Conservation (phyloP, 2,888 invertebrate genomes). For the Entomobrya multifasciata region DNA sequence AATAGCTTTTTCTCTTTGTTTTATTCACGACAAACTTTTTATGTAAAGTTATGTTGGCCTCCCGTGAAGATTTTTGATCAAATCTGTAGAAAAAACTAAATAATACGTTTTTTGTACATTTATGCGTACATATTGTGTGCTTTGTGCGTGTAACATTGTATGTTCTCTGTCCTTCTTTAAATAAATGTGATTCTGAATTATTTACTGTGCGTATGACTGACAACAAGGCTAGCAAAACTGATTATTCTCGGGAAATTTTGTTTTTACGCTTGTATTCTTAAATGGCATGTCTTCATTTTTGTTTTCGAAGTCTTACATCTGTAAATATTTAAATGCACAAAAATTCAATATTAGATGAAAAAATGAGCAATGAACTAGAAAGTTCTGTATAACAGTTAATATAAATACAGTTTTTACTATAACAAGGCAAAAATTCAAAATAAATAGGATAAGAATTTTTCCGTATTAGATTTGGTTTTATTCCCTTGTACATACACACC, state of each 20-base stretch:
- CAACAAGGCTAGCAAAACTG: background rate
- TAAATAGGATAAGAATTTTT: too few relatives aligned
- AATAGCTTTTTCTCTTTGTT: slow-evolving; percentile 7
- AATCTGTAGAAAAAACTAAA: too few relatives aligned
- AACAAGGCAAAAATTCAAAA: background rate
- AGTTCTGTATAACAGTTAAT: background rate
- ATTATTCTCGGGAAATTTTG: slow-evolving; percentile 21
- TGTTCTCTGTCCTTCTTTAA: too few relatives aligned
- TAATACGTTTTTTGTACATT: too few relatives aligned
- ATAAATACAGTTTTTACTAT: background rate
- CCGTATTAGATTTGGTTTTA: background rate
- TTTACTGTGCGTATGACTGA: background rate
- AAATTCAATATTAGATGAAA: too few relatives aligned
- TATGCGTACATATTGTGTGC: background rate
- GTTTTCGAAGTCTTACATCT: background rate
- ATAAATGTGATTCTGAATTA: too few relatives aligned
- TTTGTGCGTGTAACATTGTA: too few relatives aligned
- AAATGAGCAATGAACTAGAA: too few relatives aligned
- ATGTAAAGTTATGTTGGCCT: slow-evolving; percentile 12
- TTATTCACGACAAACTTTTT: slow-evolving; percentile 40
- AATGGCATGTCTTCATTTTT: background rate
- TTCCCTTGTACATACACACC: slow-evolving; percentile 12
- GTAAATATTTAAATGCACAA: too few relatives aligned
- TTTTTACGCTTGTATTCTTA: slow-evolving; percentile 3
- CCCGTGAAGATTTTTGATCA: slow-evolving; percentile 58